Conservation (phyloP, 2,113 vertebrate genomes). For the Catharus bicknelli region DNA sequence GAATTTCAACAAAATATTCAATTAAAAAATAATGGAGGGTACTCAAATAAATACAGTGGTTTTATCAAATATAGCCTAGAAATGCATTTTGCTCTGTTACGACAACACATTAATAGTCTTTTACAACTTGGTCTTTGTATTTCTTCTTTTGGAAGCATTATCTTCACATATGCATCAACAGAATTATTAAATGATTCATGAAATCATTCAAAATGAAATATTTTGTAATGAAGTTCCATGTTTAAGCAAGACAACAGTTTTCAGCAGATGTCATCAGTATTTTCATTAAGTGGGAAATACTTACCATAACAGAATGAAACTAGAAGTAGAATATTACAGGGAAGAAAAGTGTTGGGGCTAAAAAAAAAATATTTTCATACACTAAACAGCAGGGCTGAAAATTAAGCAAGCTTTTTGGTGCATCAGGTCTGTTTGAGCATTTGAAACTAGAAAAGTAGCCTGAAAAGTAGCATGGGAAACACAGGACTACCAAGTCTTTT, state of each 20-base stretch:
- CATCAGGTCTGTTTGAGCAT: background rate
- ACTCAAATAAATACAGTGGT: background rate
- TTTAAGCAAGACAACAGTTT: constrained; percentile 10
- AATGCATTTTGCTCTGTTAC: background rate
- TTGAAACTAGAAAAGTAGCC: background rate
- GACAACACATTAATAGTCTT: constrained; percentile 13
- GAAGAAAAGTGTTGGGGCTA: background rate
- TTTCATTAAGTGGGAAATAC: background rate
- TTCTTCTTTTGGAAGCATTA: constrained; percentile 11
- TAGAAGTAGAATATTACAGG: background rate
- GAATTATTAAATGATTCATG: constrained; percentile 10
- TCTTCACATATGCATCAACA: background rate
- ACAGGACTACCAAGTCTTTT: background rate
- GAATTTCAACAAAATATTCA: background rate
- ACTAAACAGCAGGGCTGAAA: background rate
- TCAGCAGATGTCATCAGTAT: background rate
- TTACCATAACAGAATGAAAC: background rate
- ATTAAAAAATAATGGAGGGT: background rate
- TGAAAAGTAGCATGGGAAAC: background rate
- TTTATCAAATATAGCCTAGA: constrained; percentile 16
- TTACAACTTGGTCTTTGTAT: background rate
- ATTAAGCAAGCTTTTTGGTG: background rate
- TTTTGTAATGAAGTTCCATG: background rate
- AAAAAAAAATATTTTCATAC: background rate
- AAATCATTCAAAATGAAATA: background rate